phyloP scores from a whole-genome alignment of 2,113 vertebrate genomes.

The Cettia cetti region DNA sequence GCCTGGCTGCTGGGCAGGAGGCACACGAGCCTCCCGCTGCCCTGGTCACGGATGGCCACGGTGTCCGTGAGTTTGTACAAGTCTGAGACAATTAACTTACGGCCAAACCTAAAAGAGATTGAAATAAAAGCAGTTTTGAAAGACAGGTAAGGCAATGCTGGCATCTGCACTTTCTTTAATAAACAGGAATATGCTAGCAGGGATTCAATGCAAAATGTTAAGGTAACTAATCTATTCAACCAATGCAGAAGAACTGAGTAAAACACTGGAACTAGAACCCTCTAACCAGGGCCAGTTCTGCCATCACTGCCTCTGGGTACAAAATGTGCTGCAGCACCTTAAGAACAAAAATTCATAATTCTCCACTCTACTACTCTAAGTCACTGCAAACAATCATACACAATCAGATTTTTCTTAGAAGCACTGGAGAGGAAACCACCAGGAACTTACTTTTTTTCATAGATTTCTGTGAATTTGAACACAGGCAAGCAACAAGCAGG shows the following conservation, averaged over 20 bases:
- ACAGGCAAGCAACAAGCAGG: slow-evolving; percentile 93
- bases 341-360: accelerated
- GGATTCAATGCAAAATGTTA: background rate
- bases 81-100: slow-evolving; percentile 85
- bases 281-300: too few relatives aligned
- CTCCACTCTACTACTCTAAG: background rate
- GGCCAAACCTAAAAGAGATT: slow-evolving; percentile 78
- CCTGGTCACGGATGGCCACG: slow-evolving; percentile 88
- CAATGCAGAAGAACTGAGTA: background rate
- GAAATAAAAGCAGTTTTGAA: background rate
- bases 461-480: slow-evolving; percentile 93
- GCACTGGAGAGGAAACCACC: background rate
- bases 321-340: background rate
- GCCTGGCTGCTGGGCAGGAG: slow-evolving; percentile 87
- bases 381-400: background rate
- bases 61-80: slow-evolving; percentile 87
- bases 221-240: background rate
- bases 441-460: slow-evolving; percentile 90
- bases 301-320: background rate
- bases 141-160: accelerated
- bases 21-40: slow-evolving; percentile 85
- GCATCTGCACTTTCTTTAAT: background rate
- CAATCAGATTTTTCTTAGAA: background rate
- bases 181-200: background rate
- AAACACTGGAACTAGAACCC: background rate